phyloP scores from a whole-genome alignment of 1,140 invertebrate species.

The Cotesia chilonis region DNA sequence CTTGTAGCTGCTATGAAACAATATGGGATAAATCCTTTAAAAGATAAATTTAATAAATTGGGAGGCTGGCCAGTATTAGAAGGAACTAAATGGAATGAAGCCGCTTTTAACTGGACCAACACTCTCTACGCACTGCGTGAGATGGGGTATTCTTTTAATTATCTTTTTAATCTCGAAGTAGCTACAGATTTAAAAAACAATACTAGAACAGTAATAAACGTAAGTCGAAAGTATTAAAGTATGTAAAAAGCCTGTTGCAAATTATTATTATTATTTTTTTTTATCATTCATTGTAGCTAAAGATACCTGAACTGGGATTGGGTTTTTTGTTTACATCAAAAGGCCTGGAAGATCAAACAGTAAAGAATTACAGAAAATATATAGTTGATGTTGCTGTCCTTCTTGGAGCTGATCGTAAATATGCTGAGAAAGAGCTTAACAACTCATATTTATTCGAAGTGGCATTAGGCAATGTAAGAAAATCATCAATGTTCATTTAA shows the following conservation, averaged over 20 bases:
- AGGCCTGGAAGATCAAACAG: constrained; percentile 80
- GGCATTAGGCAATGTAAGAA: constrained; percentile 85
- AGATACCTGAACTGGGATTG: constrained; percentile 89
- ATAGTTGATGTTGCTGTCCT: constrained; percentile 88
- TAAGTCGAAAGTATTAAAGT: constrained; percentile 65
- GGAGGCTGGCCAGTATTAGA: constrained; percentile 92
- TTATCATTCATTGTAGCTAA: constrained; percentile 72
- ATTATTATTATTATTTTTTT: no score
- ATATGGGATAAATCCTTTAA: constrained; percentile 75
- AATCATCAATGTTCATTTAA: no score
- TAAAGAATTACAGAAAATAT: constrained; percentile 82
- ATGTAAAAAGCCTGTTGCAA: no score
- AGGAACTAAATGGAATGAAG: constrained; percentile 77
- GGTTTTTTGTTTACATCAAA: constrained; percentile 91
- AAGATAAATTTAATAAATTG: constrained; percentile 76
- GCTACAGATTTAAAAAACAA: constrained; percentile 91
- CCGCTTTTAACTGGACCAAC: constrained; percentile 81
- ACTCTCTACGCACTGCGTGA: constrained; percentile 82
- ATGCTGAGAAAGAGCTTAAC: constrained; percentile 77
- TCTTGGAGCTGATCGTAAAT: constrained; percentile 79
- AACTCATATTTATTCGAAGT: constrained; percentile 94
- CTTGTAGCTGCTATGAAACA: constrained; percentile 76
- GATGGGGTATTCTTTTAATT: constrained; percentile 86
- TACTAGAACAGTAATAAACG: constrained; percentile 84
- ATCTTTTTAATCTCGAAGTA: constrained; percentile 92